These are phyloP conservation scores for Lasius platythorax DNA, from an alignment of 2,888 invertebrate species.

Conservation along the genomic window DNA sequence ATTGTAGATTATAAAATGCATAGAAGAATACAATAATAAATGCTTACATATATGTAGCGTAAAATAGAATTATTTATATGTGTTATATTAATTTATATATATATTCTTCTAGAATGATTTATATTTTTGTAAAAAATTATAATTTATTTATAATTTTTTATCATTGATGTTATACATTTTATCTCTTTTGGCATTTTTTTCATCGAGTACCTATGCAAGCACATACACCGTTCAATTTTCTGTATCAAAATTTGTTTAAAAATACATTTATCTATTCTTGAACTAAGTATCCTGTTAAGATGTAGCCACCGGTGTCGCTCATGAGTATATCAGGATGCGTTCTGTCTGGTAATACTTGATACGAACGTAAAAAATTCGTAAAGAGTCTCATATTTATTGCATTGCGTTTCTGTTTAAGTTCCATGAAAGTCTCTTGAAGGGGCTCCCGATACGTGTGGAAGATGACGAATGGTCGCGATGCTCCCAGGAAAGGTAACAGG, in stretches of 20 bases:
- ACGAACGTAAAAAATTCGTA: conserved; percentile 95
- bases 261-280: conserved; percentile 38
- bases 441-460: conserved; percentile 94
- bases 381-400: conserved; percentile 92
- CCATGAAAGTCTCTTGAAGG: conserved; percentile 93
- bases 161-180: background rate
- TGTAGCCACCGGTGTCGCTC: conserved; percentile 95
- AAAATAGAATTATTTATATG: conserved; percentile 15
- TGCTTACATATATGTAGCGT: background rate
- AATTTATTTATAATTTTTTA: background rate
- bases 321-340: conserved; percentile 98
- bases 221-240: background rate
- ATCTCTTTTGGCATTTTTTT: no score
- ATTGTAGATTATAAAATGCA: background rate
- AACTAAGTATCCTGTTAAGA: conserved; percentile 90
- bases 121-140: conserved; percentile 21
- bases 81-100: no score
- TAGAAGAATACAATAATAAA: background rate
- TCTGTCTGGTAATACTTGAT: conserved; percentile 95
- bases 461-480: conserved; percentile 94
- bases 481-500: conserved; percentile 92
- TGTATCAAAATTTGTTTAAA: conserved; percentile 20
- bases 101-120: background rate
- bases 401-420: conserved; percentile 91
- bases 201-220: background rate